These are phyloP conservation scores for Sinocyclocheilus rhinocerous DNA, from an alignment of 2,113 vertebrate genomes.

Conservation along the genomic window DNA sequence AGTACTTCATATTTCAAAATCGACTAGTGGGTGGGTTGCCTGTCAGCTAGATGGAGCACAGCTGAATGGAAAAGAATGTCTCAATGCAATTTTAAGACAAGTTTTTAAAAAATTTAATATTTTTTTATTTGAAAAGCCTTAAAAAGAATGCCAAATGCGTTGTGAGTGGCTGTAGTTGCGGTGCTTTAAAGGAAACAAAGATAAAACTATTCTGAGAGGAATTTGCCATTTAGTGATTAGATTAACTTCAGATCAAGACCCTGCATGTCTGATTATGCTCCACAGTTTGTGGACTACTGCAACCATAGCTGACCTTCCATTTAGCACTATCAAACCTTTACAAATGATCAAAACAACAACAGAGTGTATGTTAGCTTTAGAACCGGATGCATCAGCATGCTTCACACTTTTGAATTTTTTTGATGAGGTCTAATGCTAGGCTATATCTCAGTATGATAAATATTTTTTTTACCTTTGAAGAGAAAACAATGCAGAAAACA, in stretches of 20 bases:
- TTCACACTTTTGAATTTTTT: background rate
- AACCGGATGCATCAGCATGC: background rate
- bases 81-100: background rate
- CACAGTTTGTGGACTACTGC: background rate
- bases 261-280: background rate
- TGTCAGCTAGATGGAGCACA: background rate
- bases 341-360: background rate
- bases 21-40: background rate
- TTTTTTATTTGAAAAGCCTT: background rate
- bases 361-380: background rate
- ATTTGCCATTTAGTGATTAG: background rate
- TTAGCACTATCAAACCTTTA: background rate
- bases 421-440: background rate
- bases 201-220: too few relatives aligned
- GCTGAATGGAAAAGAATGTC: background rate
- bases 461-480: background rate
- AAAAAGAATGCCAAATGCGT: background rate
- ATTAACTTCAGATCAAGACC: background rate
- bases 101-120: background rate
- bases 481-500: background rate
- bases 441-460: background rate
- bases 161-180: background rate
- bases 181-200: background rate
- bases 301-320: background rate
- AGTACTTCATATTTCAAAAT: background rate